Percentiles rank a stretch among this genome's conserved stretches.
These are phyloP conservation scores for Podarcis muralis DNA, from an alignment of 2,113 vertebrate genomes.

Conservation along the genomic window DNA sequence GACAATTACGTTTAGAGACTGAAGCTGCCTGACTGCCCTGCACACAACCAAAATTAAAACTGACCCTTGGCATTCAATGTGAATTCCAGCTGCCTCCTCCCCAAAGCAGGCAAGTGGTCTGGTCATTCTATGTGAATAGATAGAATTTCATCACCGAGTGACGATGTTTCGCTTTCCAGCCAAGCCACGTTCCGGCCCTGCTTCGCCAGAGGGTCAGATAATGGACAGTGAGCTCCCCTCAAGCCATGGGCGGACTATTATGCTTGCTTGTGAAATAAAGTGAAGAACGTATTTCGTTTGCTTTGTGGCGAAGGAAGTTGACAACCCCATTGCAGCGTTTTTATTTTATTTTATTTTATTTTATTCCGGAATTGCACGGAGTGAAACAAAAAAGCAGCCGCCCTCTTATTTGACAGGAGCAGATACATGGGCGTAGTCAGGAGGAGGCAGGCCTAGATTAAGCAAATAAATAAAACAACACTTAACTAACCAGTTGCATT, in stretches of 20 bases:
- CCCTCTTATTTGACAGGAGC: not conserved
- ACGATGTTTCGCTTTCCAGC: not conserved
- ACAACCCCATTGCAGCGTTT: not conserved
- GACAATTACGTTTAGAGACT: not conserved
- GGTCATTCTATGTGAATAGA: not conserved
- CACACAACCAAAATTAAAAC: not conserved
- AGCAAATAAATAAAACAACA: too few species aligned
- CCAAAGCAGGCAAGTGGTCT: not conserved
- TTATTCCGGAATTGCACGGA: too few species aligned
- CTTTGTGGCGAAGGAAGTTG: not conserved
- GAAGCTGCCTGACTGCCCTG: not conserved
- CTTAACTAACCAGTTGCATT: too few species aligned
- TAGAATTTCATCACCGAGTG: not conserved
- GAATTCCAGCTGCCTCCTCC: not conserved
- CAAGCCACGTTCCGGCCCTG: not conserved
- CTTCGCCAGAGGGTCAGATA: not conserved
- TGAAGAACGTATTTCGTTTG: not conserved
- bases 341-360: too few species aligned
- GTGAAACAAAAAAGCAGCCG: not conserved
- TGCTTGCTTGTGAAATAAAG: not conserved
- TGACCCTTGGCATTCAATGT: not conserved
- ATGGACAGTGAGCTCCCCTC: not conserved
- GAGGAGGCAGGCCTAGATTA: too few species aligned
- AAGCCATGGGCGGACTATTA: not conserved
- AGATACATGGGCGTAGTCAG: too few species aligned